phyloP scores from a whole-genome alignment of 2,113 vertebrate genomes.

The Ceyx melanurus region DNA sequence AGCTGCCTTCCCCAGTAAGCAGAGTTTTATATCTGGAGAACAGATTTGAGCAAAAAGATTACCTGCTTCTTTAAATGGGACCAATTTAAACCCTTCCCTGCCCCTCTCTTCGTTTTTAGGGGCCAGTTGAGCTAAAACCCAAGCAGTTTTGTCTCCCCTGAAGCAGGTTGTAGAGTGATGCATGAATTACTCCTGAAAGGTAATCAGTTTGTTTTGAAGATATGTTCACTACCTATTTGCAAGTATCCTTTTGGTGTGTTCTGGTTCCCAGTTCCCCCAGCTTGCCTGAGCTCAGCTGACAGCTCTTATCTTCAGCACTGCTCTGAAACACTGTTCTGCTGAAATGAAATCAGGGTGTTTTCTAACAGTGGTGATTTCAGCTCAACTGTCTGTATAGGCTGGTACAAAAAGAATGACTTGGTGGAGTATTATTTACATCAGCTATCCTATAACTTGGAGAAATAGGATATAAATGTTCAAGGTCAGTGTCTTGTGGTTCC shows the following conservation, averaged over 20 bases:
- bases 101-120: neutral
- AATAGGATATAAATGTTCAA: neutral
- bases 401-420: neutral
- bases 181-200: neutral
- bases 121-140: neutral
- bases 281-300: fast-evolving
- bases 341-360: neutral
- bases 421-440: neutral
- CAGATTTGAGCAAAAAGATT: neutral
- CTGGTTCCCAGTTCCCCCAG: neutral
- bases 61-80: neutral
- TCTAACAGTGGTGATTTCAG: neutral
- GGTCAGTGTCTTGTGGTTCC: neutral
- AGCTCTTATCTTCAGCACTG: neutral
- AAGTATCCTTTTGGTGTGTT: neutral
- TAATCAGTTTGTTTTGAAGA: neutral
- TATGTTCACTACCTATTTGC: neutral
- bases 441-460: neutral
- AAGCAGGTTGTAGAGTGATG: neutral
- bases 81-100: neutral
- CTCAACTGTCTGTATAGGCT: neutral
- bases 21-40: no score
- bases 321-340: neutral
- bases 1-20: neutral
- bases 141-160: neutral